phyloP scores from a whole-genome alignment of 2,113 vertebrate genomes.

The Talpa occidentalis region DNA sequence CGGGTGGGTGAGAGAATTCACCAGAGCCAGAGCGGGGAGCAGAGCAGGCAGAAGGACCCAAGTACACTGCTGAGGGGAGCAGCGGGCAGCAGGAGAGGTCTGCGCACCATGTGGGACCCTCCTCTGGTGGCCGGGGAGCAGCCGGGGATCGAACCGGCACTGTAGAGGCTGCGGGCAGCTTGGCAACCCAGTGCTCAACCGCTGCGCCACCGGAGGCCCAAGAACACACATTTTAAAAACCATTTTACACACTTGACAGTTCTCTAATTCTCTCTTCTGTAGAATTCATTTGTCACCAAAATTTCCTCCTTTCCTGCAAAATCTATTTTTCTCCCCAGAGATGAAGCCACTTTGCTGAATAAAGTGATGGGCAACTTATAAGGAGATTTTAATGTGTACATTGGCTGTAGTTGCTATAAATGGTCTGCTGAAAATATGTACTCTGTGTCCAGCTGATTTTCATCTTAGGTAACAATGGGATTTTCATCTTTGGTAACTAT shows the following conservation, averaged over 20 bases:
- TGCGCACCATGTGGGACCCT: too few species aligned
- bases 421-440: slow-evolving; percentile 55
- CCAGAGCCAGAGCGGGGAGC: too few species aligned
- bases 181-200: too few species aligned
- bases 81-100: too few species aligned
- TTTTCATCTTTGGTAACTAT: slow-evolving; percentile 70
- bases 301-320: slow-evolving; percentile 53
- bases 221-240: neutral
- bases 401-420: slow-evolving; percentile 56
- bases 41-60: too few species aligned
- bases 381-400: slow-evolving; percentile 55
- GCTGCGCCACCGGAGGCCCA: too few species aligned
- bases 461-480: slow-evolving; percentile 66
- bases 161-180: too few species aligned
- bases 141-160: too few species aligned
- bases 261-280: slow-evolving; percentile 25
- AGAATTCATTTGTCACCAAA: slow-evolving; percentile 23
- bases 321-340: slow-evolving; percentile 21
- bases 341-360: slow-evolving; percentile 40
- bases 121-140: too few species aligned
- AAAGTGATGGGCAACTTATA: slow-evolving; percentile 43
- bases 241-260: neutral
- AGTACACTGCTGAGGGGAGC: too few species aligned
- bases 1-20: too few species aligned
- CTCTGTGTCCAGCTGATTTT: slow-evolving; percentile 68